Evolutionary conservation across 1,140 invertebrate species (phyloP).

Genomic region (Drosophila equinoxialis): DNA sequence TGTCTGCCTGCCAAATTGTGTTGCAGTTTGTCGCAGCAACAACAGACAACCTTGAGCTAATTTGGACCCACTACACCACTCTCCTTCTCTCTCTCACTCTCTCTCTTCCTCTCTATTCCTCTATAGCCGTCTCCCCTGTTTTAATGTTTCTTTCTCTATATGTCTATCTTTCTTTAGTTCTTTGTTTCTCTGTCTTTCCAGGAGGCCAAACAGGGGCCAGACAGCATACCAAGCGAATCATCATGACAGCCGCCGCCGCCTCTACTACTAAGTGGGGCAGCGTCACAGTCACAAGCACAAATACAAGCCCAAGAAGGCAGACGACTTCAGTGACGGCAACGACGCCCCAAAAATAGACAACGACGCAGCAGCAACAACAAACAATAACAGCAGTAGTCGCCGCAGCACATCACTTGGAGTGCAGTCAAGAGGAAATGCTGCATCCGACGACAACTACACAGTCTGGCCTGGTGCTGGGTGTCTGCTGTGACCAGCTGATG

Average conservation of each 20-base stretch:
- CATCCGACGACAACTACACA: constrained; percentile 39
- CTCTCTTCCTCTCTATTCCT: too few species aligned
- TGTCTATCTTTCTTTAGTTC: constrained; percentile 4
- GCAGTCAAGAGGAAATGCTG: constrained; percentile 54
- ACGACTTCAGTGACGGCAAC: constrained; percentile 26
- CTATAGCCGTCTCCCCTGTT: neutral
- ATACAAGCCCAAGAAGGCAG: constrained; percentile 8
- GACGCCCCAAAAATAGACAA: constrained; percentile 75
- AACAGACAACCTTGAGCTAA: constrained; percentile 79
- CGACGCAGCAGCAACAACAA: constrained; percentile 25
- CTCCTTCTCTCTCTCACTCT: neutral
- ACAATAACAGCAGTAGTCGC: constrained; percentile 18
- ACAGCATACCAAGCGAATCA: constrained; percentile 72
- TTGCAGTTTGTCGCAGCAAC: constrained; percentile 54
- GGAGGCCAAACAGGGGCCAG: constrained; percentile 67
- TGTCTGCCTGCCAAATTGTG: constrained; percentile 68
- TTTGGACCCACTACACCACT: constrained; percentile 47
- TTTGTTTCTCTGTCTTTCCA: constrained; percentile 50
- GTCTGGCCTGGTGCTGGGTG: constrained; percentile 68
- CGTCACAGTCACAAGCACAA: constrained; percentile 72
- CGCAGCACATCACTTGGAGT: neutral
- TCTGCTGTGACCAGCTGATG: constrained; percentile 75
- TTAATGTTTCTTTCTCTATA: constrained; percentile 21
- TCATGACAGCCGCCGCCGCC: constrained; percentile 65
- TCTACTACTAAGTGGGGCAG: constrained; percentile 69